Conservation (phyloP, 2,797 vertebrate genomes). For the Enteromius treurensis region DNA sequence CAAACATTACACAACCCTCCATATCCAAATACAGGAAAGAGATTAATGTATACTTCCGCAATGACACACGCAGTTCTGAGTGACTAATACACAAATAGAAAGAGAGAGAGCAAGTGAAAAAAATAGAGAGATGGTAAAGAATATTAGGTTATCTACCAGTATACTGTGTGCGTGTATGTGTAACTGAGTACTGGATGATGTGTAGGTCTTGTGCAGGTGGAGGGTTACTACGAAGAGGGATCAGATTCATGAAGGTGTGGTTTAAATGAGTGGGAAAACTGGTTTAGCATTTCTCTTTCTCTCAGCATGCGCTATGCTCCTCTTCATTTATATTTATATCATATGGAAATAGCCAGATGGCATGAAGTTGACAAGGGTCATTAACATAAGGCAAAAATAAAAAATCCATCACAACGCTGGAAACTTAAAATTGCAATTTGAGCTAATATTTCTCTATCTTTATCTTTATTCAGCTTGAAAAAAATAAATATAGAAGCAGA, state of each 20-base stretch:
- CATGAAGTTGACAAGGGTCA: conserved; percentile 22
- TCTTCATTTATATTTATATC: conserved; percentile 27
- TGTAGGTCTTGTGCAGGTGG: conserved; percentile 16
- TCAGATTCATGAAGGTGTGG: conserved; percentile 63
- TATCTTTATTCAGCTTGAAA: not conserved
- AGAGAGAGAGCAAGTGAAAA: not conserved
- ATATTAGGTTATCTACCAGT: conserved; percentile 20
- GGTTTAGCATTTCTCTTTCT: conserved; percentile 61
- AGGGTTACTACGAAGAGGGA: conserved; percentile 59
- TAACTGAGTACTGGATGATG: conserved; percentile 1
- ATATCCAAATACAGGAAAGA: conserved; percentile 4
- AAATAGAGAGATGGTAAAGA: not conserved
- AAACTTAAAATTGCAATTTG: conserved; percentile 1
- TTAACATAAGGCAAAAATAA: conserved; percentile 40
- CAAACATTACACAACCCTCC: conserved; percentile 28
- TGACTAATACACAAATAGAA: not conserved
- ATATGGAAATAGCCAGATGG: conserved; percentile 24
- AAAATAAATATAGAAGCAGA: not conserved
- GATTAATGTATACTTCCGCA: not conserved
- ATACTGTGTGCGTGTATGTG: not conserved
- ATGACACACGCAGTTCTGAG: not conserved
- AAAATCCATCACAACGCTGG: conserved; percentile 9
- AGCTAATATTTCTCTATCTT: not conserved
- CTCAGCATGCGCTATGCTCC: not conserved
- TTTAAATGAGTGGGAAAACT: conserved; percentile 65